A percentile compares a stretch with the other conserved stretches of the same genome.
Evolutionary conservation across 2,113 vertebrate genomes (phyloP).

Genomic region (Coracopsis vasa): DNA sequence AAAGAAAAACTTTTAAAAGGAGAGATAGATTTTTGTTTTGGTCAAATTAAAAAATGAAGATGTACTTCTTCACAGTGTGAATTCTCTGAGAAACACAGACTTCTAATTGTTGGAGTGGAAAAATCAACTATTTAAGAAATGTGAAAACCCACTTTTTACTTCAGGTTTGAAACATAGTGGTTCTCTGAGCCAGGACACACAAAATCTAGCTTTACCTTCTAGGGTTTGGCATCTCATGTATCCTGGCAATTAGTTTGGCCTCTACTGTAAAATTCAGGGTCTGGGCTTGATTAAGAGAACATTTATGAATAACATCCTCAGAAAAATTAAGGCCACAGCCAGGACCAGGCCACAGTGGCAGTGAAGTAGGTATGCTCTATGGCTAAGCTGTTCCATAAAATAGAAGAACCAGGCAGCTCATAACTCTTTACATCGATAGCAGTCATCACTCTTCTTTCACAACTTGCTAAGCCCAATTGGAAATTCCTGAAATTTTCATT

Average conservation of each 20-base stretch:
- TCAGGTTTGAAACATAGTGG: slow-evolving; percentile 44
- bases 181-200: slow-evolving; percentile 80
- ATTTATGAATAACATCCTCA: slow-evolving; percentile 85
- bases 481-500: slow-evolving; percentile 58
- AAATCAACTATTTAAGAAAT: slow-evolving; percentile 80
- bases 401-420: slow-evolving; percentile 39
- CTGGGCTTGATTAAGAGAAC: slow-evolving; percentile 86
- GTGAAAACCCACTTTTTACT: slow-evolving; percentile 65
- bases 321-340: slow-evolving; percentile 66
- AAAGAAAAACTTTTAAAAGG: not conserved
- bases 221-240: slow-evolving; percentile 73
- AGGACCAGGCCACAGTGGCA: slow-evolving; percentile 7
- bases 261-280: slow-evolving; percentile 64
- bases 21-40: slow-evolving; percentile 59
- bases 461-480: not conserved
- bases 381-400: slow-evolving; percentile 35
- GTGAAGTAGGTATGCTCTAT: not conserved
- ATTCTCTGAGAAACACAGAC: slow-evolving; percentile 76
- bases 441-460: slow-evolving; percentile 42
- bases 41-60: slow-evolving; percentile 77
- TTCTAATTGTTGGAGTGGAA: slow-evolving; percentile 82
- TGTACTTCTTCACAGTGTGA: slow-evolving; percentile 64
- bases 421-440: slow-evolving; percentile 50
- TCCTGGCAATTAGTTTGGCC: slow-evolving; percentile 73
- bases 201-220: slow-evolving; percentile 79